Evolutionary conservation across 1,140 invertebrate species (phyloP).

Genomic region (Stegodyphus mimosarum): DNA sequence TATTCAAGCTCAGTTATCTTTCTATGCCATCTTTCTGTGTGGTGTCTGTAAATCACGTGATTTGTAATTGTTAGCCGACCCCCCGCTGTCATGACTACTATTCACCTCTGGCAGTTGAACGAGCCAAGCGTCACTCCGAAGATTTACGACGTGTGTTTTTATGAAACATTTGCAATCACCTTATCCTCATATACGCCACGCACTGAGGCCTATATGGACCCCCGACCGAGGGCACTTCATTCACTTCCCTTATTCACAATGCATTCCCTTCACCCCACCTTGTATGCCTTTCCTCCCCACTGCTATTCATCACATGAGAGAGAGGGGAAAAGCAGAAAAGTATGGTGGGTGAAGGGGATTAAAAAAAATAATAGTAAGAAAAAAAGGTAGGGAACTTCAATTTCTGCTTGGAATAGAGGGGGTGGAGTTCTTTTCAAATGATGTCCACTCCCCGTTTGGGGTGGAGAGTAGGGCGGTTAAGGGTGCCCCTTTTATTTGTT

Average conservation of each 20-base stretch:
- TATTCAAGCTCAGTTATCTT: no score
- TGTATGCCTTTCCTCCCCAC: not conserved
- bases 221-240: constrained; percentile 1
- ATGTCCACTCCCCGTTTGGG: constrained; percentile 8
- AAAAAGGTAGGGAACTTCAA: constrained; percentile 26
- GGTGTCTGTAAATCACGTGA: no score
- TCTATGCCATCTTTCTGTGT: no score
- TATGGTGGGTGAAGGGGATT: not conserved
- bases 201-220: not conserved
- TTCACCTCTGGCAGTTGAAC: constrained; percentile 41
- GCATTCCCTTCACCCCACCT: constrained; percentile 17
- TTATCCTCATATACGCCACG: constrained; percentile 32
- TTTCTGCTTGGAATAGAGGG: constrained; percentile 9
- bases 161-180: constrained; percentile 59
- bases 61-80: constrained; percentile 20
- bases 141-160: constrained; percentile 59
- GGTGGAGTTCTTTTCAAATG: constrained; percentile 4
- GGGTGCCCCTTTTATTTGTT: constrained; percentile 27
- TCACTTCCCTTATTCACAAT: constrained; percentile 17
- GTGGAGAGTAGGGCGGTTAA: not conserved
- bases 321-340: not conserved
- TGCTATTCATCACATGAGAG: constrained; percentile 41
- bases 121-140: constrained; percentile 44
- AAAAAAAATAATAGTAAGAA: not conserved
- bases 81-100: not conserved